phyloP scores from a whole-genome alignment of 2,113 vertebrate genomes.

The Zingel zingel region DNA sequence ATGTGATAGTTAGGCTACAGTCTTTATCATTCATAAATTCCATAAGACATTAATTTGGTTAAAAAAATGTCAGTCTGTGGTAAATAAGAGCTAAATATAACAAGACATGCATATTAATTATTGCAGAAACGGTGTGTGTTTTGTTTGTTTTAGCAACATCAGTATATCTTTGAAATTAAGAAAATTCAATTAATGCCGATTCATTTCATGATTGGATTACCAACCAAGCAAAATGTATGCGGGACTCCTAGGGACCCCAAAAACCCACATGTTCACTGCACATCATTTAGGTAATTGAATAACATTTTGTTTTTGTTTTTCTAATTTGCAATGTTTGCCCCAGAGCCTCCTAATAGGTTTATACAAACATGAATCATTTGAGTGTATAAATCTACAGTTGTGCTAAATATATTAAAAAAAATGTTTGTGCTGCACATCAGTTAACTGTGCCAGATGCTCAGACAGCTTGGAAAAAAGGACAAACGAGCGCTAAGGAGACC shows the following conservation, averaged over 20 bases:
- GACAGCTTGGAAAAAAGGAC: constrained; percentile 8
- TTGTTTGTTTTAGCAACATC: not conserved
- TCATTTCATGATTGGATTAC: not conserved
- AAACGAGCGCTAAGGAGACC: not conserved
- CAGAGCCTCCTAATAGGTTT: not conserved
- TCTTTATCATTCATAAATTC: not conserved
- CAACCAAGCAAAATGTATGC: not conserved
- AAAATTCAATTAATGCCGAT: not conserved
- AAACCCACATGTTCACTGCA: not conserved
- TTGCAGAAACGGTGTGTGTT: not conserved
- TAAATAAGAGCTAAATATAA: not conserved
- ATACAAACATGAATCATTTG: not conserved
- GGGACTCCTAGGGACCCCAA: not conserved
- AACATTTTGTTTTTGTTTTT: not conserved
- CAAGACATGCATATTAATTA: not conserved
- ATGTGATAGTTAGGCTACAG: not conserved
- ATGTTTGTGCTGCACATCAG: not conserved
- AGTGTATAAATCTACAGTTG: not conserved
- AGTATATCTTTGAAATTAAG: not conserved
- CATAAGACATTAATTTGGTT: not conserved
- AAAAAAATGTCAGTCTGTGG: not conserved
- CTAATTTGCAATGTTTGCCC: not conserved
- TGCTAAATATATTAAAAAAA: not conserved
- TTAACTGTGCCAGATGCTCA: not conserved
- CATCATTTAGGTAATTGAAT: not conserved